Base-by-base conservation (phyloP, 2,797 vertebrate species). In the Eospalax fontanierii region DNA sequence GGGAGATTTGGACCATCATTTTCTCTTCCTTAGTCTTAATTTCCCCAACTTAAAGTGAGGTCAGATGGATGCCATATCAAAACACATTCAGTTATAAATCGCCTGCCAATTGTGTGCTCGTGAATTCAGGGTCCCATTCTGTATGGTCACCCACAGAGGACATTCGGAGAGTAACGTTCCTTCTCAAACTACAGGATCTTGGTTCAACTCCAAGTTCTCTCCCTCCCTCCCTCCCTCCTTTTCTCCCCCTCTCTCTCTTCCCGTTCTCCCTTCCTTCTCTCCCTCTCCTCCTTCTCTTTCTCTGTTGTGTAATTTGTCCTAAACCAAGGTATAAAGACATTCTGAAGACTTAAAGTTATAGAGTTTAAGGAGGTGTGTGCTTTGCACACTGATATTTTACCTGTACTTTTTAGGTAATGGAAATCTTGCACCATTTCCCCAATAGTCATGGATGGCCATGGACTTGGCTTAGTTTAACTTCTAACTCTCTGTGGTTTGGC, bases 341-440 rank as follows among this genome's bases (percentile, higher is more conserved):
- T 93, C 88, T 76, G n/a, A 71, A 92, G 86, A 50, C 28, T 70
- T 83, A 24, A 63, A 63, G 7, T 82, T 46, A 28, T 21, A n/a
- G 82, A 24, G 86, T 91, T 92, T 61, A 88, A 92, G 81, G 86
- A 94, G 86, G 59, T 89, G 50, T 95, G 86, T 78, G 76, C 95
- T 98, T 97, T 97, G 89, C 81, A 93, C 26, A 43, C 91, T 95
- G 96, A 96, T 5, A 95, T 97, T 95, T 38, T 93, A 87, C 97
- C 96, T 96, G 93, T 82, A 40, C 91, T 92, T 92, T 96, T 91
- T 96, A 96, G 92, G 89, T 97, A 70, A 89, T 95, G 96, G 97
- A 90, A 87, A 95, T 97, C 89, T 95, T 81, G 9, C 0, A 79
- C 95, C 84, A 59, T 98, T 97, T 98, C 97, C 96, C 95, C 96